These are phyloP conservation scores for Cololabis saira DNA, from an alignment of 2,113 vertebrate species.

Conservation along the genomic window DNA sequence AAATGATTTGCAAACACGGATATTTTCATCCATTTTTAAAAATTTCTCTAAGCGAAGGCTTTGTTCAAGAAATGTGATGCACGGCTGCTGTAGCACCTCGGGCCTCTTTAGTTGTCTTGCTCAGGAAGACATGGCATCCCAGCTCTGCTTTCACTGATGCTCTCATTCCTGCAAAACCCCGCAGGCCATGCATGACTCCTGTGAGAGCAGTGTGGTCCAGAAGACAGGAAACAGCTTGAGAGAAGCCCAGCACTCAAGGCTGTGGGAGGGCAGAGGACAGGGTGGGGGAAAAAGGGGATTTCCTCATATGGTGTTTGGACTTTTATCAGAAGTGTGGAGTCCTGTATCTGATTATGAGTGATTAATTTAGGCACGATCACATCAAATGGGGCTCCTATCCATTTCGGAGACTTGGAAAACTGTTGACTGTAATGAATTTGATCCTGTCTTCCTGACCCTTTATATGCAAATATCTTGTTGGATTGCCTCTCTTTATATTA, in stretches of 20 bases:
- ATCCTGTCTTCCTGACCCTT: not conserved
- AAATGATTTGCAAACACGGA: not conserved
- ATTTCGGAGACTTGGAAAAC: too few relatives aligned
- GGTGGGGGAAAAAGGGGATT: conserved; percentile 72
- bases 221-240: conserved; percentile 87
- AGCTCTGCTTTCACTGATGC: conserved; percentile 37
- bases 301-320: conserved; percentile 70
- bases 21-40: conserved; percentile 8
- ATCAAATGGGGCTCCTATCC: not conserved
- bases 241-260: conserved; percentile 79
- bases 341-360: conserved; percentile 11
- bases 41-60: conserved; percentile 4
- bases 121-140: conserved; percentile 20
- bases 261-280: conserved; percentile 73
- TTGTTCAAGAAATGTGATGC: conserved; percentile 13
- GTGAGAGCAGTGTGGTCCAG: conserved; percentile 75
- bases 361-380: conserved; percentile 1
- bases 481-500: not conserved
- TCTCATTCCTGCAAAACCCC: conserved; percentile 51
- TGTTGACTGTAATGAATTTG: conserved; percentile 7
- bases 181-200: conserved; percentile 66
- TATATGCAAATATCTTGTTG: conserved; percentile 16
- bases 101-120: conserved; percentile 13
- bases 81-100: conserved; percentile 18
- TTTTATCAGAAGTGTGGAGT: conserved; percentile 48